Percentiles rank a stretch among this genome's conserved stretches.
phyloP scores from a whole-genome alignment of 2,888 invertebrate species.

The Parasteatoda lunata region DNA sequence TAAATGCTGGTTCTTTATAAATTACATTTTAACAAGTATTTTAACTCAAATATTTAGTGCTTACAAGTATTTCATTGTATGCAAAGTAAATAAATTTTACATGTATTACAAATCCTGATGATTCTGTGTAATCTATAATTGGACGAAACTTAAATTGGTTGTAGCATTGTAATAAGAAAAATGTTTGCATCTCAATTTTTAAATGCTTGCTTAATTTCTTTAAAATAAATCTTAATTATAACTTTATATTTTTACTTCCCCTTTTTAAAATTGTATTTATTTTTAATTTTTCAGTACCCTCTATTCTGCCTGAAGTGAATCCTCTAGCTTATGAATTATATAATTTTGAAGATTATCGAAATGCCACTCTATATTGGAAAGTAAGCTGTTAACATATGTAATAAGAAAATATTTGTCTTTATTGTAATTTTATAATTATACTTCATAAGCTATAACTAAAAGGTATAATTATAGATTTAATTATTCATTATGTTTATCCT shows the following conservation, averaged over 20 bases:
- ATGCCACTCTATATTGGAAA: conserved; percentile 65
- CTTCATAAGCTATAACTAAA: no score
- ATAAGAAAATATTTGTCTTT: neutral
- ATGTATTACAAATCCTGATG: no score
- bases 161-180: no score
- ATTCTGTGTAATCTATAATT: no score
- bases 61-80: no score
- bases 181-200: no score
- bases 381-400: conserved; percentile 4
- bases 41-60: no score
- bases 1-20: no score
- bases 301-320: conserved; percentile 52
- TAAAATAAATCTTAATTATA: neutral
- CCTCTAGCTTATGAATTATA: conserved; percentile 59
- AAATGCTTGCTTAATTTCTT: neutral
- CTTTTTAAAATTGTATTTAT: neutral
- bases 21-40: no score
- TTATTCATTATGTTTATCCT: neutral
- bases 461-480: neutral
- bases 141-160: no score
- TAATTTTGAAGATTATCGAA: conserved; percentile 52
- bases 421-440: neutral
- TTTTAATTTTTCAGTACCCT: conserved; percentile 58
- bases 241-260: neutral
- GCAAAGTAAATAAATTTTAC: no score